A percentile compares a stretch with the other conserved stretches of the same genome.
Evolutionary conservation across 2,888 invertebrate species (phyloP).

Genomic region (Trichogramma evanescens): DNA sequence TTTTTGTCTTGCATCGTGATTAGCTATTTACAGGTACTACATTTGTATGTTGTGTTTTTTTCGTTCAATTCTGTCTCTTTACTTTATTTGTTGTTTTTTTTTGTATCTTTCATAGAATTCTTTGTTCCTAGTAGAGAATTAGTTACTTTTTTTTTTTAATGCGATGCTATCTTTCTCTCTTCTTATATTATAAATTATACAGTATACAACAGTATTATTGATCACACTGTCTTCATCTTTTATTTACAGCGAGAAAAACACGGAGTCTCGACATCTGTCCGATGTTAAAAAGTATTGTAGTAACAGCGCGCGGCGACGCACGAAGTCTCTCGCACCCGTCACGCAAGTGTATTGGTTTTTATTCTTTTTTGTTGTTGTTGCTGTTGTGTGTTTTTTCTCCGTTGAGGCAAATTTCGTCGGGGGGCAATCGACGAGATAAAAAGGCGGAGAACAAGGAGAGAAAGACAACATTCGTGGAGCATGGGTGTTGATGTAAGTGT

Average conservation of each 20-base stretch:
- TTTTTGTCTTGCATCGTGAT: constrained; percentile 40
- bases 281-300: no score
- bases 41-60: constrained; percentile 23
- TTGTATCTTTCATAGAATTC: constrained; percentile 32
- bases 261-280: no score
- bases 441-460: no score
- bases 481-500: no score
- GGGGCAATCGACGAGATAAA: no score
- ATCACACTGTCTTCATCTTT: no score
- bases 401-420: background rate
- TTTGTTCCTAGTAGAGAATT: background rate
- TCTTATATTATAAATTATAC: background rate
- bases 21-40: constrained; percentile 48
- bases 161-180: background rate
- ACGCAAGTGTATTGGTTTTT: background rate
- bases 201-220: no score
- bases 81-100: constrained; percentile 33
- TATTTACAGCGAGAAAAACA: no score
- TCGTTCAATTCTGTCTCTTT: constrained; percentile 12
- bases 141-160: no score
- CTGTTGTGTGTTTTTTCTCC: constrained; percentile 9
- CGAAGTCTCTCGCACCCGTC: background rate
- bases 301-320: no score
- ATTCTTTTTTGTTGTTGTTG: constrained; percentile 8
- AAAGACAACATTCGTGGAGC: no score